phyloP scores from a whole-genome alignment of 2,113 vertebrate genomes.

The Rynchops niger region DNA sequence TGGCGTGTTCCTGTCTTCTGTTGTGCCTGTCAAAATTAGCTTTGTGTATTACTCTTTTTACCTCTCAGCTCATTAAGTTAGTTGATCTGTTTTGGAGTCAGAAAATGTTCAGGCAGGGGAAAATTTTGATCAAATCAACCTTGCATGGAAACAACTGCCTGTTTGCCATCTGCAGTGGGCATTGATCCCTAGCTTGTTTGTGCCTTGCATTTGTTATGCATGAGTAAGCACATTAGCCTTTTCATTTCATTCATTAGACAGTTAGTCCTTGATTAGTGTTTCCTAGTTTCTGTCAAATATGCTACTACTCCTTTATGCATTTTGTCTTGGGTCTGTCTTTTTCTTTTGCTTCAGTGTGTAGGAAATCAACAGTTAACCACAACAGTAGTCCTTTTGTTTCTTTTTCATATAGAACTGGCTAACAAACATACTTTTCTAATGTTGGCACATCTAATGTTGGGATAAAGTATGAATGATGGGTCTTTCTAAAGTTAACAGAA shows the following conservation, averaged over 20 bases:
- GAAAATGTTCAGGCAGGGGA: slow-evolving; percentile 3
- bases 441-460: neutral
- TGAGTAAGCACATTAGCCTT: slow-evolving; percentile 72
- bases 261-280: slow-evolving; percentile 73
- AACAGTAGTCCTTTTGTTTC: slow-evolving; percentile 30
- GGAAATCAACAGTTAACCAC: slow-evolving; percentile 55
- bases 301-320: slow-evolving; percentile 49
- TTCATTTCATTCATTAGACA: slow-evolving; percentile 75
- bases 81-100: slow-evolving; percentile 9
- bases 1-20: neutral
- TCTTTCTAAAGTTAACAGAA: slow-evolving; percentile 26
- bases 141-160: slow-evolving; percentile 26
- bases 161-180: slow-evolving; percentile 72
- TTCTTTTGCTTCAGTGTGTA: neutral
- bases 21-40: neutral
- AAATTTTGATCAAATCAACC: slow-evolving; percentile 35
- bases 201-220: slow-evolving; percentile 63
- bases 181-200: slow-evolving; percentile 65
- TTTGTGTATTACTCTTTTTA: neutral
- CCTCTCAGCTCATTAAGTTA: neutral
- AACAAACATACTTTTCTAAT: slow-evolving; percentile 59
- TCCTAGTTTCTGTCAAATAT: slow-evolving; percentile 64
- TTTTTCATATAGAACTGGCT: slow-evolving; percentile 33
- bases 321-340: slow-evolving; percentile 40
- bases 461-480: slow-evolving; percentile 32